Base-by-base conservation (phyloP, 2,888 invertebrate genomes). In the Hirtodrosophila cameraria region DNA sequence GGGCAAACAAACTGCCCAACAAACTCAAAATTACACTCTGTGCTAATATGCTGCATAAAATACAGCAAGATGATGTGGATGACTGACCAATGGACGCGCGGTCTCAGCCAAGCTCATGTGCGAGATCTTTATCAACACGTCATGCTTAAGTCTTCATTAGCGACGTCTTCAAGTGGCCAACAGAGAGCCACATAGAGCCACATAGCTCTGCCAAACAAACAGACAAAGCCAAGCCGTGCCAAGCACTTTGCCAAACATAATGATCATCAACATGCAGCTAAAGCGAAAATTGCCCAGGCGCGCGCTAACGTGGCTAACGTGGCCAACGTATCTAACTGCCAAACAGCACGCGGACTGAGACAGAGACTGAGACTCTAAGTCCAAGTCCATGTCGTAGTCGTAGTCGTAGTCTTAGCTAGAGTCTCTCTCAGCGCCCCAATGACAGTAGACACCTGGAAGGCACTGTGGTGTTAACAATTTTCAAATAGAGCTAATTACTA, bases 141-240 rank as follows among this genome's bases (percentile, higher is more conserved):
- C 86, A 83, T 82, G 87, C 82, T 87, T 88, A 89, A 82, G 88
- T 89, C 88, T 86, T 88, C 89, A 88, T 88, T 89, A 89, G 81
- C 81, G 73, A 66, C 63, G 74, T 67, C 73, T 69, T 71, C 65
- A 71, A 66, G 52, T 72, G 57, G 58, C 67, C 49, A 41, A 53
- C 45, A 43, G 58, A 53, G 48, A 62, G 55, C 60, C 58, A 30
- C 36, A 52, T 25, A 31, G 15, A 27, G 41, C 42, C 20, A 25
- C 31, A 45, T 11, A 53, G 54, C 49, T 52, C 27, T 48, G 25
- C 15, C 31, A 38, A 43, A 23, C 63, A 36, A 39, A 20, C 53
- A 46, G 38, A 30, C 57, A 45, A 55, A 62, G 62, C 68, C 62
- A 54, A 53, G 54, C 53, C 54, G 20, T 35, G 27, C 15, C 33